Conservation (phyloP, 2,113 vertebrate genomes). For the Halcyon senegalensis region DNA sequence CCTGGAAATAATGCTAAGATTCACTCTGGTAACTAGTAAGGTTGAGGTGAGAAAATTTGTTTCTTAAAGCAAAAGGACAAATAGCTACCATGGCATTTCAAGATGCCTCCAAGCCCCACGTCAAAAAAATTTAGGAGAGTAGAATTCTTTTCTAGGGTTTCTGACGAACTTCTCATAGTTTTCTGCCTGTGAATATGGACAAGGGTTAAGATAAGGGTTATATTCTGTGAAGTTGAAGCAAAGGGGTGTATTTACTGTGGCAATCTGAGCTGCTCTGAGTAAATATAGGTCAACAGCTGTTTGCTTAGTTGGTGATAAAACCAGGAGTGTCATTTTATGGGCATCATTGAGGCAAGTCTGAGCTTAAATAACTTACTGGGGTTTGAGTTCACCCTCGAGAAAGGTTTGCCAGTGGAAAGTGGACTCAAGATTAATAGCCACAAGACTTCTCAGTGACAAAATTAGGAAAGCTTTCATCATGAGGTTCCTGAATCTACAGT, state of each 20-base stretch:
- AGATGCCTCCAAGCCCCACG: rapidly evolving
- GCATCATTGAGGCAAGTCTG: background rate
- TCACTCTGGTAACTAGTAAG: background rate
- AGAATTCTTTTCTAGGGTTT: background rate
- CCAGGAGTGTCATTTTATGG: background rate
- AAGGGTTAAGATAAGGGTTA: background rate
- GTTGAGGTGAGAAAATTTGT: background rate
- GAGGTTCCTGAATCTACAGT: background rate
- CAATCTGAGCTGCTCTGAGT: background rate
- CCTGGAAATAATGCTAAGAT: background rate
- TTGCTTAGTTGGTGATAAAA: background rate
- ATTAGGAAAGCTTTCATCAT: background rate
- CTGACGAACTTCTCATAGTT: background rate
- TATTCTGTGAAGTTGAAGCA: background rate
- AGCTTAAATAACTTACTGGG: background rate
- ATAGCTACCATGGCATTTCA: background rate
- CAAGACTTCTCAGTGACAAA: background rate
- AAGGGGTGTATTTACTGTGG: background rate
- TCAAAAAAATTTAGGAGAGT: background rate
- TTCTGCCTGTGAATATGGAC: background rate
- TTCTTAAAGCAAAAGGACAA: background rate
- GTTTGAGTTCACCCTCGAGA: background rate
- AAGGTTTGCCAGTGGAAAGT: background rate
- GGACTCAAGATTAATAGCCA: background rate
- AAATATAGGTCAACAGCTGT: background rate